phyloP scores from a whole-genome alignment of 1,140 invertebrate genomes.

The Bradysia coprophila region DNA sequence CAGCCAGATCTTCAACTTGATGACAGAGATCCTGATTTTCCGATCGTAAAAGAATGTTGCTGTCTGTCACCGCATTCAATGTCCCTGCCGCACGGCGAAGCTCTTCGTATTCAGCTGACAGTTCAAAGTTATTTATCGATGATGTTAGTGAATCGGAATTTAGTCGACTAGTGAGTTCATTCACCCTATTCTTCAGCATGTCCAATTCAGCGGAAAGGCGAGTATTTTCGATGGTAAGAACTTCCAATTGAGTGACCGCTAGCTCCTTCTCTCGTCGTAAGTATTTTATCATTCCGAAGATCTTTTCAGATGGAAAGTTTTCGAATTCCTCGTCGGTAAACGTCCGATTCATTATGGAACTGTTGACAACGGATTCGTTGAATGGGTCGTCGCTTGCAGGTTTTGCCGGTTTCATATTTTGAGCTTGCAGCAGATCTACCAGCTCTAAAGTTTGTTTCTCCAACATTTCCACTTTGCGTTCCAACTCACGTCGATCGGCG shows the following conservation, averaged over 20 bases:
- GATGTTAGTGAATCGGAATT: too few relatives aligned
- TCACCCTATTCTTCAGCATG: too few relatives aligned
- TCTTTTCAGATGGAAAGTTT: too few relatives aligned
- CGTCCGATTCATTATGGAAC: conserved; percentile 34
- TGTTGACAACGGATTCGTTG: conserved; percentile 20
- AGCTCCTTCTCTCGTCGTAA: conserved; percentile 80
- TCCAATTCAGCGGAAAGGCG: conserved; percentile 55
- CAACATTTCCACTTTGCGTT: conserved; percentile 44
- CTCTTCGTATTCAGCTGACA: too few relatives aligned
- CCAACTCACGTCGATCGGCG: conserved; percentile 27
- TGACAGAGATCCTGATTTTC: too few relatives aligned
- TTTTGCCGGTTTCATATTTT: conserved; percentile 36
- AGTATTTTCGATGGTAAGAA: conserved; percentile 60
- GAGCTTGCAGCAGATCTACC: conserved; percentile 66
- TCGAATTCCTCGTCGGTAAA: conserved; percentile 43
- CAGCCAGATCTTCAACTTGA: too few relatives aligned
- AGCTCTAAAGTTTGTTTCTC: conserved; percentile 56
- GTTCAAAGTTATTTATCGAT: too few relatives aligned
- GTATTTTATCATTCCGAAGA: conserved; percentile 75
- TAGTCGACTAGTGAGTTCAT: too few relatives aligned
- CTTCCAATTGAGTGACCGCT: conserved; percentile 62
- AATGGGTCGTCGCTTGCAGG: conserved; percentile 18
- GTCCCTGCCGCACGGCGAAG: too few relatives aligned
- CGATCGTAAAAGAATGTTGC: too few relatives aligned
- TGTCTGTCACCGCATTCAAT: too few relatives aligned